Evolutionary conservation across 2,113 vertebrate species (phyloP).

Genomic region (Leptodactylus fuscus): DNA sequence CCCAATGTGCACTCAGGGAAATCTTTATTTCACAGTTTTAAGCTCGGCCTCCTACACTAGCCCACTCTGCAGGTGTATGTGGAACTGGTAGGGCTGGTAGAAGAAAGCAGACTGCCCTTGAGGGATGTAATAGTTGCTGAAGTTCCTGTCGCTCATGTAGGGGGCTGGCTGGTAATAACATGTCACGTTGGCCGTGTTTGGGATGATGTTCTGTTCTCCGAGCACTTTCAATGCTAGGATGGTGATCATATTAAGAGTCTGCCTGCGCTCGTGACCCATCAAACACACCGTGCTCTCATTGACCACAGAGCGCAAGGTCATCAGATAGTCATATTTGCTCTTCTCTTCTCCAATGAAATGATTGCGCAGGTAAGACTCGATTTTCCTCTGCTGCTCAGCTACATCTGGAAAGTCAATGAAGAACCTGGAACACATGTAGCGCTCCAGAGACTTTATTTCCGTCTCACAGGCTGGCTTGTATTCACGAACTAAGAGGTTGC

Average conservation of each 20-base stretch:
- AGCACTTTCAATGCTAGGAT: constrained; percentile 91
- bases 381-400: constrained; percentile 91
- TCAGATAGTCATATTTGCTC: constrained; percentile 95
- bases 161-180: constrained; percentile 96
- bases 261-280: constrained; percentile 89
- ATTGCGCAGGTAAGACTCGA: constrained; percentile 93
- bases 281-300: constrained; percentile 94
- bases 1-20: constrained; percentile 66
- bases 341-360: constrained; percentile 96
- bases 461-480: constrained; percentile 88
- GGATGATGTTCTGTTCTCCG: constrained; percentile 92
- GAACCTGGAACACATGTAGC: constrained; percentile 98
- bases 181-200: constrained; percentile 87
- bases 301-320: constrained; percentile 89
- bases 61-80: constrained; percentile 81
- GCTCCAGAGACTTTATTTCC: constrained; percentile 92
- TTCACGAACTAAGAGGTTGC: constrained; percentile 90
- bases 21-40: constrained; percentile 66
- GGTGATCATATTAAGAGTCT: constrained; percentile 95
- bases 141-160: constrained; percentile 85
- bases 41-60: constrained; percentile 77
- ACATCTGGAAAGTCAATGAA: constrained; percentile 97
- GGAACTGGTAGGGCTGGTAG: constrained; percentile 83
- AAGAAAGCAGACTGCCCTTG: constrained; percentile 82
- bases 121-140: constrained; percentile 87